Evolutionary conservation across 2,113 vertebrate genomes (phyloP).

Genomic region (Myodes glareolus): DNA sequence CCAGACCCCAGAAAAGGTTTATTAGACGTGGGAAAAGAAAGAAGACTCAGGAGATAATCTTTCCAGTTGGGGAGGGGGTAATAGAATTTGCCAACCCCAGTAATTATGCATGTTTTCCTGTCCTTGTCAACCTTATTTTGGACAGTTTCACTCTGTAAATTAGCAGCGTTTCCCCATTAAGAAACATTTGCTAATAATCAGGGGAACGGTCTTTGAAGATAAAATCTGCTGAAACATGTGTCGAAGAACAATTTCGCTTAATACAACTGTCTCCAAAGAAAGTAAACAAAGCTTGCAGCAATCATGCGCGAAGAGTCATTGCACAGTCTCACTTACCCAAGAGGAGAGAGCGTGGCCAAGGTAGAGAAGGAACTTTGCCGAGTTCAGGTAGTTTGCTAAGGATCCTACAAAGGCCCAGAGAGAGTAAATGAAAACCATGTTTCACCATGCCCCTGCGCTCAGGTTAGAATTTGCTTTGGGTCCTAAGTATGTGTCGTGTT

Average conservation of each 20-base stretch:
- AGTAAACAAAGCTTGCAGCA: conserved; percentile 50
- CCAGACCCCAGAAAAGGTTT: neutral
- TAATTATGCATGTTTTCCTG: neutral
- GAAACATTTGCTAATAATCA: conserved; percentile 31
- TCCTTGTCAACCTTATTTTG: neutral
- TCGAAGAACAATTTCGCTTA: neutral
- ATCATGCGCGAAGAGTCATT: neutral
- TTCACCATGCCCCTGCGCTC: neutral
- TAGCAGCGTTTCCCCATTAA: neutral
- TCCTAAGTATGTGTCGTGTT: neutral
- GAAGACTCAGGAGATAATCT: neutral
- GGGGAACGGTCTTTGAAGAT: neutral
- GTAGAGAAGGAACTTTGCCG: conserved; percentile 96
- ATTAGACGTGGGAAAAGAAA: conserved; percentile 32
- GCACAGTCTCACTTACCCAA: conserved; percentile 91
- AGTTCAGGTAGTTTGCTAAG: conserved; percentile 90
- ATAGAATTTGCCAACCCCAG: conserved; percentile 19
- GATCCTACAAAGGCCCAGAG: conserved; percentile 86
- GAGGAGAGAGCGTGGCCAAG: conserved; percentile 95
- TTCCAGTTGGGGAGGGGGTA: conserved; percentile 1
- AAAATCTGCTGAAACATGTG: neutral
- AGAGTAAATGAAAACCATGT: neutral
- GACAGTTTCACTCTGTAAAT: neutral
- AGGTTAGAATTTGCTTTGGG: conserved; percentile 17
- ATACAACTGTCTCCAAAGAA: neutral